Evolutionary conservation across 1,140 invertebrate genomes (phyloP), one percentile per base, ranked within the genome.

Genomic region (Drosophila mauritiana): DNA sequence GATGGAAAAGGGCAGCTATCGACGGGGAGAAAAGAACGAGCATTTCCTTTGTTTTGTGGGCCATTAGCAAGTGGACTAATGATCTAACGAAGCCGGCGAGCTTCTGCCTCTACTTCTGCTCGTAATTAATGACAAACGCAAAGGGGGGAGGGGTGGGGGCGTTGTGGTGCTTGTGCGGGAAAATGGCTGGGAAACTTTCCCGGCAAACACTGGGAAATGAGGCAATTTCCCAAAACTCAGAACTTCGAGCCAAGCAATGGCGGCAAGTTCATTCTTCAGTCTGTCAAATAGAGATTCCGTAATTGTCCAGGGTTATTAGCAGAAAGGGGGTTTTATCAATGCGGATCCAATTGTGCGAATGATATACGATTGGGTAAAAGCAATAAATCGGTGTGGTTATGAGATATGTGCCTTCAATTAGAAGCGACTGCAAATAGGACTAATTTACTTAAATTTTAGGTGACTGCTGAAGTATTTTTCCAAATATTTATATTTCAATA

Each of bases 1-100:
- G 65, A 11, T 1, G 20, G 15, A 31, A 10, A 4, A 12, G 25
- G 10, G 1, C 22, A 8, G 25, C 37, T 40, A 69, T 70, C 64
- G 67, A 70, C 64, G 52, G 52, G 43, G 42, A 37, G 20, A 69
- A 70, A 39, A 36, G 54, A 69, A 46, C 27, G 68, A 69, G 3
- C 56, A 69, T 70, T 69, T 65, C 63, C 39, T 49, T 69, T 69
- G 63, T 70, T 49, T 59, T 59, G 65, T 46, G 64, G 67, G 17
- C 67, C 67, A 70, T 70, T 70, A 70, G 63, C 64, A 69, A 70
- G 67, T 69, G 67, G 69, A 73, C 69, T 73, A 73, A 73, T 73
- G 69, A 72, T 73, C 69, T 69, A 69, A 64, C 64, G 17, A 40
- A 70, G 15, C 34, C 17, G 51, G 46, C 59, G 20, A 52, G 64